Evolutionary conservation across 2,888 invertebrate genomes (phyloP), one percentile per base, ranked within the genome.

Genomic region (Molanna angustata): DNA sequence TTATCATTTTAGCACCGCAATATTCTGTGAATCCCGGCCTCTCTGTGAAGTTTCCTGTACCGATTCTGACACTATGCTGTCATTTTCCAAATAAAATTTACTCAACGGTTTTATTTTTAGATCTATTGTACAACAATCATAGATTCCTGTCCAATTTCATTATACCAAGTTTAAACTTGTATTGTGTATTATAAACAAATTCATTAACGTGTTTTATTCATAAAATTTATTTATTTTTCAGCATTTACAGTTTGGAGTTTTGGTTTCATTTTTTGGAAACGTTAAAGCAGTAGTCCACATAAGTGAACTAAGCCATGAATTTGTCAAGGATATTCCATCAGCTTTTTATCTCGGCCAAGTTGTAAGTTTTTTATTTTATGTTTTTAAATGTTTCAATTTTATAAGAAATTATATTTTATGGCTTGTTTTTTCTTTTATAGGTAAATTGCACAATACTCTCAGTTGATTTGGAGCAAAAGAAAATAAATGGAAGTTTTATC

Each of bases 311-410:
- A 65, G 69, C 13, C 62, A 62, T 18, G 66, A 73, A 27, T 64
- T 64, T 1, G 44, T 68, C 4, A 60, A 67, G 7, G 65, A 67
- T 56, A 68, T 76, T 9, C 22, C 64, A 0, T 69, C 74, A 49
- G 74, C 79, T 52, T 82, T 79, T 67, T 78, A 76, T 47, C 54
- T 76, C 3, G 86, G 86, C 41, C 82, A 85, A 69, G 78, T 83
- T 52, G 79, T 83, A 64, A 71, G 75, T 72, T 16, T 39, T 37
- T 13, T 27, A 14, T n/a, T 48, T 66, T 65, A 37, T 63, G 4
- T 22, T 19, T 20, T 41, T 9, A n/a, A 40, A 40, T 47, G n/a
- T 9, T 21, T 4, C 17, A 37, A 14, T 3, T 46, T 11, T 39
- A 22, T 16, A 33, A 33, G 14, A 3, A 33, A 6, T 13, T 33